Evolutionary conservation across 2,113 vertebrate genomes (phyloP).

Genomic region (Alouatta palliata): DNA sequence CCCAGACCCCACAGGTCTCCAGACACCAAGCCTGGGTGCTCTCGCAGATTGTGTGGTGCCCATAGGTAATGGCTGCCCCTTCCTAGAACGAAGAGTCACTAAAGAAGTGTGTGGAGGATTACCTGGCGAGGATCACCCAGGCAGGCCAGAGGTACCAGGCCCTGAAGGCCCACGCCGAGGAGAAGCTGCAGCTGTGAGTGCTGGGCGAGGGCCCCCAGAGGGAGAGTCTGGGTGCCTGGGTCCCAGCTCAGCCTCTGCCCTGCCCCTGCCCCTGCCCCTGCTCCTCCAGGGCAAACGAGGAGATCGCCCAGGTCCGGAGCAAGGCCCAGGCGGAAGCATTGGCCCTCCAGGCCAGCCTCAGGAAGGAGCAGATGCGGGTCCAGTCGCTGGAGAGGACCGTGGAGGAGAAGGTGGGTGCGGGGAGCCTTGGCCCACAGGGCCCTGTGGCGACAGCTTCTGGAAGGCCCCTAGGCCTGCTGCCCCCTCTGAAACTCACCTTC

Average conservation of each 20-base stretch:
- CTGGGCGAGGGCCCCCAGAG: neutral
- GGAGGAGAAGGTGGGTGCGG: constrained; percentile 90
- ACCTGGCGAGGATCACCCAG: constrained; percentile 87
- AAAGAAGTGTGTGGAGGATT: constrained; percentile 91
- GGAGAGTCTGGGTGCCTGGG: neutral
- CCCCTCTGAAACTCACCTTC: neutral
- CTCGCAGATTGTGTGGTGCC: accelerated
- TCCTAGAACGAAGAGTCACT: constrained; percentile 92
- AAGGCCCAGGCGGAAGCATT: constrained; percentile 87
- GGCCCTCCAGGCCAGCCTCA: constrained; percentile 89
- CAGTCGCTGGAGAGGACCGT: constrained; percentile 92
- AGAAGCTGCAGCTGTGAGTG: constrained; percentile 86
- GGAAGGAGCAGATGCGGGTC: constrained; percentile 91
- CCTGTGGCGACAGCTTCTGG: neutral
- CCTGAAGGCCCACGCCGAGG: constrained; percentile 93
- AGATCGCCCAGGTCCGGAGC: constrained; percentile 90
- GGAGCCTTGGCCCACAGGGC: accelerated
- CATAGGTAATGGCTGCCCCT: neutral
- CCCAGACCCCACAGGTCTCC: neutral
- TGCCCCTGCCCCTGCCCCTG: neutral
- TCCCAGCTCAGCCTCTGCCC: neutral
- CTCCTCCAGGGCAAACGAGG: constrained; percentile 89
- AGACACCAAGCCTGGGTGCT: neutral
- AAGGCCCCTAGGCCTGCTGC: neutral
- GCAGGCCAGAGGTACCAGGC: constrained; percentile 93